phyloP scores from a whole-genome alignment of 1,140 invertebrate species.

The Daktulosphaira vitifoliae region DNA sequence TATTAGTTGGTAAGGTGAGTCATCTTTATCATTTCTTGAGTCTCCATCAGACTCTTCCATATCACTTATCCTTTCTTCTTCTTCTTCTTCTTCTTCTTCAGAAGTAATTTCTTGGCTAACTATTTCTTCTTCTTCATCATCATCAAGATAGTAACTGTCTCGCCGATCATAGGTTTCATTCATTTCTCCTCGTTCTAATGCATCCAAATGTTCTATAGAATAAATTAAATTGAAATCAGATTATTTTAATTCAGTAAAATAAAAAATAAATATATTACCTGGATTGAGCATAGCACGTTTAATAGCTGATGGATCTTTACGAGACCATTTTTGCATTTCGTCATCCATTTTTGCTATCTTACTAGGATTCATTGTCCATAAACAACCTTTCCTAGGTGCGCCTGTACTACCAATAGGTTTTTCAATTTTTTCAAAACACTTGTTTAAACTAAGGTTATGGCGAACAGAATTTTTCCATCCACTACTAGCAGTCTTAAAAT shows the following conservation, averaged over 20 bases:
- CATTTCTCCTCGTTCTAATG: conserved; percentile 74
- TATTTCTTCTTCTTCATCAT: conserved; percentile 44
- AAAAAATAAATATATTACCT: conserved; percentile 45
- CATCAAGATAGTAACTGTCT: conserved; percentile 48
- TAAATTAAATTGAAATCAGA: background rate
- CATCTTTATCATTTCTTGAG: conserved; percentile 16
- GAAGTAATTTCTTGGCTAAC: conserved; percentile 20
- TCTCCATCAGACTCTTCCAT: conserved; percentile 25
- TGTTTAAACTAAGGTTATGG: conserved; percentile 92
- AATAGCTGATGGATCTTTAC: conserved; percentile 80
- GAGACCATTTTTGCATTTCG: conserved; percentile 91
- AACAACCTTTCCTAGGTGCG: conserved; percentile 74
- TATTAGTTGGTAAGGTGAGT: conserved; percentile 24
- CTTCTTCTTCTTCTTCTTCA: conserved; percentile 19
- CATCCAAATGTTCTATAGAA: conserved; percentile 61
- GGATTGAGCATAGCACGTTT: conserved; percentile 85
- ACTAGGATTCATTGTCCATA: conserved; percentile 93
- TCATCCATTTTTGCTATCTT: conserved; percentile 95
- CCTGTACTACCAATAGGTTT: conserved; percentile 71
- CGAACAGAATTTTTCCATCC: conserved; percentile 97
- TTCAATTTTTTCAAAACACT: conserved; percentile 96
- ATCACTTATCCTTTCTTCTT: conserved; percentile 26
- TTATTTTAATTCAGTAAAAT: conserved; percentile 17
- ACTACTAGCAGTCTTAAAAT: conserved; percentile 92
- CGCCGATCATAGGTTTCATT: conserved; percentile 51